Base-by-base conservation (phyloP, 2,797 vertebrate species). In the Oreochromis mossambicus region DNA sequence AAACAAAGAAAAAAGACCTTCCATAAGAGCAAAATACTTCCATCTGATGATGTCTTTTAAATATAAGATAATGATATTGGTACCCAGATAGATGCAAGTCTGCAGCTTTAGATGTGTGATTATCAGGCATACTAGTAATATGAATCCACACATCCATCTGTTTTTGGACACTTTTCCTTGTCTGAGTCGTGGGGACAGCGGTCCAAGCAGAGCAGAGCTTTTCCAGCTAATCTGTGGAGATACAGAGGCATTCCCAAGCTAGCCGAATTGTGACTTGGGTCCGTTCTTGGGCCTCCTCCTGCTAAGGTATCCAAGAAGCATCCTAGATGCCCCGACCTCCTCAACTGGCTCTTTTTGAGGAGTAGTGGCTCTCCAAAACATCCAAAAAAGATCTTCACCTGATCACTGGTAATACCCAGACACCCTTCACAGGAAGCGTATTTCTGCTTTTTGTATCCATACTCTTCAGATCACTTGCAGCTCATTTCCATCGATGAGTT, bases 1-100 rank as follows among this genome's bases (percentile, higher is more conserved):
- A 55, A 76, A 66, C 77, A 73, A 61, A 11, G 14, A 48, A 73
- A 73, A 15, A 73, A 48, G 24, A 17, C 54, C 34, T 90, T 88
- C 82, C 54, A 90, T 86, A 79, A 82, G 63, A 88, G 78, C 54
- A 88, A 94, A 94, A 81, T 26, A 58, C 50, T 91, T 91, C 90
- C 88, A 92, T 94, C 81, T 92, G 89, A 86, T 81, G 80, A 90
- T 87, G 41, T 83, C 36, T 68, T 83, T 79, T 83, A 56, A 86
- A 52, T 80, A 7, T 36, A 51, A 48, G 43, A 68, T 63, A 19
- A 76, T 82, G 50, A 38, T 80, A 36, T 68, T 52, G 15, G 21
- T 19, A 15, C 63, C 14, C 70, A 19, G 78, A 80, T 75, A 80
- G 50, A 84, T 89, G 38, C 43, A 83, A 70, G n/a, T 70, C 61